Percentiles rank a stretch among this genome's conserved stretches.
Evolutionary conservation across 1,140 invertebrate genomes (phyloP).

Genomic region (Papilio aristodemus): DNA sequence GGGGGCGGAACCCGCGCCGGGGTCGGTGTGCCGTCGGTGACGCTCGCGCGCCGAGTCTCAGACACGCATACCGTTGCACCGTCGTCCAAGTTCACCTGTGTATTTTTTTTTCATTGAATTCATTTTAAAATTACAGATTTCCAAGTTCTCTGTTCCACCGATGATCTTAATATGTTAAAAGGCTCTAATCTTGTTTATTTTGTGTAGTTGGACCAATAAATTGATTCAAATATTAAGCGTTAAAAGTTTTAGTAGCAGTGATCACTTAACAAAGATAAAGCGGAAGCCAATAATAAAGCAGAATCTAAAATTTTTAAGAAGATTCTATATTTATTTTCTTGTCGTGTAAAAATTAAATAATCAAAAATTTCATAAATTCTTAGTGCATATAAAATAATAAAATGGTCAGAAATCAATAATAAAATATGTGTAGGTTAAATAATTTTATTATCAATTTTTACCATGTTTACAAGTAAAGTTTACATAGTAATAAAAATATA

Average conservation of each 20-base stretch:
- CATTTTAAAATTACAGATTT: no score
- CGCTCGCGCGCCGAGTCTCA: constrained; percentile 34
- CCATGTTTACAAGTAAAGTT: background rate
- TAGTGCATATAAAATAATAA: no score
- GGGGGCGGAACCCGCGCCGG: constrained; percentile 52
- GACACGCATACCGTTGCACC: constrained; percentile 36
- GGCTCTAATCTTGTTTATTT: background rate
- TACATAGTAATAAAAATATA: constrained; percentile 7
- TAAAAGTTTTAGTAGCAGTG: background rate
- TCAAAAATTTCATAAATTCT: no score
- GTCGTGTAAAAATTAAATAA: background rate
- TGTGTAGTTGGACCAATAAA: background rate
- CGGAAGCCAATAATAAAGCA: background rate
- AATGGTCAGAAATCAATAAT: constrained; percentile 32
- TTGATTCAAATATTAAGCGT: background rate
- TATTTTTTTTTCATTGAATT: background rate
- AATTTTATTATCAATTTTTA: constrained; percentile 32
- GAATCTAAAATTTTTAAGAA: background rate
- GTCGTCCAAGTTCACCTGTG: constrained; percentile 70
- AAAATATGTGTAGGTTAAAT: constrained; percentile 25
- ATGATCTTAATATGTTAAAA: background rate
- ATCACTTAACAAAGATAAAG: constrained; percentile 11
- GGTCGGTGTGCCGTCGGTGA: constrained; percentile 36
- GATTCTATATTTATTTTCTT: constrained; percentile 1
- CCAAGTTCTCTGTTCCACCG: no score